Percentiles rank a stretch among this genome's conserved stretches.
These are phyloP conservation scores for Euphonia xanthogaster DNA, from an alignment of 2,797 vertebrate species.

Conservation along the genomic window DNA sequence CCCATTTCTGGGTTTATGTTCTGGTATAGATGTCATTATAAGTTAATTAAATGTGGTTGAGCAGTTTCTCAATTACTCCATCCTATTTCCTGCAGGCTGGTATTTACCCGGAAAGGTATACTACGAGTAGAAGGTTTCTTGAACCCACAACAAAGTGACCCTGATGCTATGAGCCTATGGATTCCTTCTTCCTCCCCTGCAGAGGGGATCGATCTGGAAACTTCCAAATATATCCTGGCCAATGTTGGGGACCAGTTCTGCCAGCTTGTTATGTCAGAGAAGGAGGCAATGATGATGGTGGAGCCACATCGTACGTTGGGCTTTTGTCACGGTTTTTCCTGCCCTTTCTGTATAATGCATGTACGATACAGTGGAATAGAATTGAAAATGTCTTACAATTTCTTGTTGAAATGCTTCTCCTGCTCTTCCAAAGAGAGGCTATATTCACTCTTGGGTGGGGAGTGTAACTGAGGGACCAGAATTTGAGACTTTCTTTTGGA, in stretches of 20 bases:
- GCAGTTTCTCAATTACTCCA: background rate
- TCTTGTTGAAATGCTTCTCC: background rate
- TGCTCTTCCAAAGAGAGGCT: background rate
- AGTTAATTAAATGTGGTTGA: background rate
- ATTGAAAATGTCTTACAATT: background rate
- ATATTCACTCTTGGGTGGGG: background rate
- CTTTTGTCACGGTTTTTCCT: background rate
- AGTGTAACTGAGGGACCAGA: background rate
- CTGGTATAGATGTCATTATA: background rate
- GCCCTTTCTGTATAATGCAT: background rate
- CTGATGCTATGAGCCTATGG: conserved; percentile 98
- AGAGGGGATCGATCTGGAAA: conserved; percentile 95
- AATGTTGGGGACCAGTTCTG: conserved; percentile 99
- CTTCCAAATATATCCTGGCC: conserved; percentile 98
- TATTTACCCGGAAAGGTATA: conserved; percentile 96
- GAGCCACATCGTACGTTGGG: conserved; percentile 94
- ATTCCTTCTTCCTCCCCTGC: conserved; percentile 88
- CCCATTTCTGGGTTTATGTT: background rate
- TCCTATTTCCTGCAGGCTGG: conserved; percentile 79
- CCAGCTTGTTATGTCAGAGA: conserved; percentile 99
- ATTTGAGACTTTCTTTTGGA: background rate
- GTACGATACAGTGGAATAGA: background rate
- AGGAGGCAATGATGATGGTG: conserved; percentile 99
- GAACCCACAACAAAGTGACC: conserved; percentile 95
- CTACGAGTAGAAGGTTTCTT: conserved; percentile 96